These are phyloP conservation scores for Echinarachnius parma DNA, from an alignment of 53 echinoderm and acorn worm species.

Conservation along the genomic window DNA sequence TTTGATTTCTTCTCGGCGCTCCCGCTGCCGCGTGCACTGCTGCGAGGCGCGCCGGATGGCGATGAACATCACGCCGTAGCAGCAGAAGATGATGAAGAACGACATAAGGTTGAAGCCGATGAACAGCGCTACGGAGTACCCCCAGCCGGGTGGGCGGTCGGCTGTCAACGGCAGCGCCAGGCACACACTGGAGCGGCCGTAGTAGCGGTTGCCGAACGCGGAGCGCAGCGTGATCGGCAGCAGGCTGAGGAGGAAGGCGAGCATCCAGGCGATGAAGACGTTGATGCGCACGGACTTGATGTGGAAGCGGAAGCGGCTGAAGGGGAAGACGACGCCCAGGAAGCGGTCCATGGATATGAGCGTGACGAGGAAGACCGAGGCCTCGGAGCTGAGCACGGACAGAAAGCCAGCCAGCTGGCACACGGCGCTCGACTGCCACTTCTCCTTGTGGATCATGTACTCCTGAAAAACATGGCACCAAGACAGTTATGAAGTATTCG, in stretches of 20 bases:
- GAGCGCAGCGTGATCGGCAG: conserved; percentile 66
- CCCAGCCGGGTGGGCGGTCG: conserved; percentile 81
- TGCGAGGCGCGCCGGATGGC: conserved; percentile 77
- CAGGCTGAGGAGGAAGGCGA: conserved; percentile 74
- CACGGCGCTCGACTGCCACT: conserved; percentile 81
- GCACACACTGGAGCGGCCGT: conserved; percentile 93
- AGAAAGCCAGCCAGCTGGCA: conserved; percentile 89
- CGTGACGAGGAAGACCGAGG: conserved; percentile 80
- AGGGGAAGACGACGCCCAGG: conserved; percentile 91
- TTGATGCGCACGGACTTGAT: conserved; percentile 78
- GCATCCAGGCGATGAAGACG: conserved; percentile 68
- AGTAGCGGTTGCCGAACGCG: conserved; percentile 76
- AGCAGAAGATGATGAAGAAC: conserved; percentile 81
- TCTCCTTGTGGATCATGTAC: conserved; percentile 88
- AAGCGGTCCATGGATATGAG: conserved; percentile 90
- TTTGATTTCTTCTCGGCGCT: conserved; percentile 80
- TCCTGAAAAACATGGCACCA: background rate
- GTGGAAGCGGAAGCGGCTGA: conserved; percentile 81
- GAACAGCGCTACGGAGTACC: conserved; percentile 87
- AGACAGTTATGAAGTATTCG: no score
- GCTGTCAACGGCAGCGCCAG: conserved; percentile 80
- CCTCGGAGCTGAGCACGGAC: conserved; percentile 82
- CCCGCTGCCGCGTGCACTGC: conserved; percentile 76
- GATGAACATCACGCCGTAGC: conserved; percentile 85
- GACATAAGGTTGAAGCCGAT: conserved; percentile 82